Percentiles rank a stretch among this genome's conserved stretches.
Conservation (phyloP, 1,140 invertebrate species). For the Ceratosolen fusciceps region DNA sequence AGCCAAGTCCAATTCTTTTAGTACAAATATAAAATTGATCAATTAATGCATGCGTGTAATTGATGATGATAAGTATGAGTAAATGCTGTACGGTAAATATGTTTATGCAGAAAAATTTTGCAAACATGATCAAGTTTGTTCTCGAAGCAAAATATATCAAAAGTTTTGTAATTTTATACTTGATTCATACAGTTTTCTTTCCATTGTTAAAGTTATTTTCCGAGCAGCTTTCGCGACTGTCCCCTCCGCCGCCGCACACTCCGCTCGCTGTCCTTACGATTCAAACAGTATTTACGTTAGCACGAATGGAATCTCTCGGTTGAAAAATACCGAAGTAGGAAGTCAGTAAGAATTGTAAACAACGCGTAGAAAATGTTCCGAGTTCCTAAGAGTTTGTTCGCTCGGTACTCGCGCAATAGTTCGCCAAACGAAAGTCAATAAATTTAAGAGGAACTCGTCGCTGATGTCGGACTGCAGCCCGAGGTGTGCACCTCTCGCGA, state of each 20-base stretch:
- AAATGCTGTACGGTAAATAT: not conserved
- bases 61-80: too few species aligned
- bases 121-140: slow-evolving; percentile 20
- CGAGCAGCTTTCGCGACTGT: not conserved
- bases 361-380: slow-evolving; percentile 37
- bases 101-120: not conserved
- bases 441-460: slow-evolving; percentile 52
- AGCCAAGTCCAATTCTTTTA: too few species aligned
- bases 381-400: slow-evolving; percentile 28
- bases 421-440: slow-evolving; percentile 51
- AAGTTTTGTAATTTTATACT: slow-evolving; percentile 35
- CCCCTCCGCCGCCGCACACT: too few species aligned
- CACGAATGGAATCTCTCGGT: slow-evolving; percentile 28
- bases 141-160: slow-evolving; percentile 7
- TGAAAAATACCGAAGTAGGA: slow-evolving; percentile 38
- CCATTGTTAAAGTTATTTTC: slow-evolving; percentile 40
- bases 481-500: slow-evolving; percentile 44
- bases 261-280: not conserved
- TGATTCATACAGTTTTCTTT: slow-evolving; percentile 26
- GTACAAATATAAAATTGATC: too few species aligned
- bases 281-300: slow-evolving; percentile 36
- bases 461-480: not conserved
- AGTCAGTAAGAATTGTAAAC: slow-evolving; percentile 41
- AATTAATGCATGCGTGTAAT: too few species aligned
- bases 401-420: not conserved